phyloP scores from a whole-genome alignment of 2,888 invertebrate species.

The Platycheirus albimanus region DNA sequence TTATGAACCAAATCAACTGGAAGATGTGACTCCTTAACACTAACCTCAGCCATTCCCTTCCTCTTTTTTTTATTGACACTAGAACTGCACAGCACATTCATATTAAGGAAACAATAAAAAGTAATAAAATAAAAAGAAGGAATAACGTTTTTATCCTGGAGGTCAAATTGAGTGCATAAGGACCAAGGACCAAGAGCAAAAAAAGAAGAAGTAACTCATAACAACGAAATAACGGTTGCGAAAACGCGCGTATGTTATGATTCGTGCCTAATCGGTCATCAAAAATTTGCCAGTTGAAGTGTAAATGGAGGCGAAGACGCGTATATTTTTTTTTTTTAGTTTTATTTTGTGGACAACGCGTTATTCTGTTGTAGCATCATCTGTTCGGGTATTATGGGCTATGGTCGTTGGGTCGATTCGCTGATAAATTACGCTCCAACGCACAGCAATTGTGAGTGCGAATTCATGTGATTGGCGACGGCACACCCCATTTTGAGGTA shows the following conservation, averaged over 20 bases:
- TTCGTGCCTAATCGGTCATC: conserved; percentile 74
- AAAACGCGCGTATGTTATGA: conserved; percentile 67
- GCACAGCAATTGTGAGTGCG: conserved; percentile 55
- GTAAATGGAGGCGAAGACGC: conserved; percentile 64
- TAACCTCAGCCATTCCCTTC: not conserved
- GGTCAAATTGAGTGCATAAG: conserved; percentile 39
- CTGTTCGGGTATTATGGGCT: conserved; percentile 5
- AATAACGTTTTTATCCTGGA: conserved; percentile 54
- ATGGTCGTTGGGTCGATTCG: conserved; percentile 22
- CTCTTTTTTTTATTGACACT: conserved; percentile 30
- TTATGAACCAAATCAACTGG: conserved; percentile 63
- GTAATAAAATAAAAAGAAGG: conserved; percentile 62
- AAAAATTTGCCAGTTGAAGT: conserved; percentile 67
- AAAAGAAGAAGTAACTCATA: too few species aligned
- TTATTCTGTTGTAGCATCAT: conserved; percentile 18
- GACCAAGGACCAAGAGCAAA: too few species aligned
- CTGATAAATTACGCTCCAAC: conserved; percentile 60
- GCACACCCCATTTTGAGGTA: conserved; percentile 70
- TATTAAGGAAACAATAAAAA: conserved; percentile 62
- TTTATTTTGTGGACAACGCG: conserved; percentile 13
- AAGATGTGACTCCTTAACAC: conserved; percentile 59
- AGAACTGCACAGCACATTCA: not conserved
- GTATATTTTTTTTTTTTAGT: too few species aligned
- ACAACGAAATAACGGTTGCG: conserved; percentile 8
- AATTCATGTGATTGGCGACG: conserved; percentile 59